phyloP scores from a whole-genome alignment of 2,888 invertebrate species.

The Tetragonisca angustula region DNA sequence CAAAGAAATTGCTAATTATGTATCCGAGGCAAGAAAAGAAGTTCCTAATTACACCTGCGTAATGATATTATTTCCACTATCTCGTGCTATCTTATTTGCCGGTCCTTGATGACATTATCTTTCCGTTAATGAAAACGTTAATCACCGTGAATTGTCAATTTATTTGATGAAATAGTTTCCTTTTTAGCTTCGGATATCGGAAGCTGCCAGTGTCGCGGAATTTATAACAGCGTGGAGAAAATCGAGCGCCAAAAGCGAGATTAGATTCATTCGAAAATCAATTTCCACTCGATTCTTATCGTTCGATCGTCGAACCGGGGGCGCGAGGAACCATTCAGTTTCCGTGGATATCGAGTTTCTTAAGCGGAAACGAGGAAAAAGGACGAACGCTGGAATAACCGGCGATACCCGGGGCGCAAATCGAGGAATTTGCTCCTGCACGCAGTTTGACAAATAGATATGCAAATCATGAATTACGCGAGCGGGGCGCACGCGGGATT shows the following conservation, averaged over 20 bases:
- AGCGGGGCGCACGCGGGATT: constrained; percentile 56
- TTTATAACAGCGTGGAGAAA: not conserved
- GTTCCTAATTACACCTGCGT: constrained; percentile 2
- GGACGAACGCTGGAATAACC: constrained; percentile 1
- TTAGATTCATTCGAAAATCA: constrained; percentile 14
- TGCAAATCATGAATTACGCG: constrained; percentile 50
- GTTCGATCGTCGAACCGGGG: constrained; percentile 22
- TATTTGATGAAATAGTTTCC: not conserved
- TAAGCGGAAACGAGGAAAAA: not conserved
- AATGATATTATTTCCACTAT: not conserved
- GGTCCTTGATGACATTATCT: not conserved
- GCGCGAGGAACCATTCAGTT: constrained; percentile 18
- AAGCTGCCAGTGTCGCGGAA: not conserved
- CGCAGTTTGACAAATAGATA: constrained; percentile 43
- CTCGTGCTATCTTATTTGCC: not conserved
- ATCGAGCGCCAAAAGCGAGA: not conserved
- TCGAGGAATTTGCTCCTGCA: constrained; percentile 8
- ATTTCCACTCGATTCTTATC: constrained; percentile 25
- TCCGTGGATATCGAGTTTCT: constrained; percentile 18
- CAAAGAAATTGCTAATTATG: constrained; percentile 5
- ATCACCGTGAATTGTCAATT: not conserved
- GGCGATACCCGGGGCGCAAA: not conserved
- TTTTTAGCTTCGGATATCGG: not conserved
- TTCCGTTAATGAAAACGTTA: not conserved
- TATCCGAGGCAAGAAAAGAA: not conserved